Evolutionary conservation across 2,113 vertebrate species (phyloP).

Genomic region (Marmota monax): DNA sequence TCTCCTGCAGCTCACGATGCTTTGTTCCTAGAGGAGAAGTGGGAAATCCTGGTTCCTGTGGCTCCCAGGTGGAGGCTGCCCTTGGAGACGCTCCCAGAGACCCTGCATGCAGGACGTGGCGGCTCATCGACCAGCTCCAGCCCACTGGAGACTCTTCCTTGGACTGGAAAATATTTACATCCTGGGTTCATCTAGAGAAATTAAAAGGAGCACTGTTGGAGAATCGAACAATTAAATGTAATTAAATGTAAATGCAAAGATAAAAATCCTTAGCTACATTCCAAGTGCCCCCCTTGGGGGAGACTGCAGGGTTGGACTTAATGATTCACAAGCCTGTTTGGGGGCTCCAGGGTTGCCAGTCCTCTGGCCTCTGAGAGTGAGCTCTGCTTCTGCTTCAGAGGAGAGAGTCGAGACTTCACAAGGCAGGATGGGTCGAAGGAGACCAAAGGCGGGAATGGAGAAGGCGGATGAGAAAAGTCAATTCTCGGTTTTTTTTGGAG

Average conservation of each 20-base stretch:
- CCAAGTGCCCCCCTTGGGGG: background rate
- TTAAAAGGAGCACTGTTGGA: background rate
- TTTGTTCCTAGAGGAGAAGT: background rate
- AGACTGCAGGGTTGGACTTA: background rate
- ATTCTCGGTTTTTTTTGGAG: background rate
- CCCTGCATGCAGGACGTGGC: background rate
- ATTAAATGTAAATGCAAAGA: background rate
- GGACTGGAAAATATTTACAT: background rate
- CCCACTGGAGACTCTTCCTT: background rate
- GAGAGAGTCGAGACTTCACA: background rate
- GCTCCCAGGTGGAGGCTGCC: background rate
- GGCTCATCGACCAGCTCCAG: background rate
- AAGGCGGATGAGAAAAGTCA: background rate
- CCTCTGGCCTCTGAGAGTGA: background rate
- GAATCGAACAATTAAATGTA: background rate
- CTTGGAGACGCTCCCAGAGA: background rate
- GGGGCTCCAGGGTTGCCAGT: background rate
- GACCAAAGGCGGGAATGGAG: background rate
- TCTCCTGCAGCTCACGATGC: background rate
- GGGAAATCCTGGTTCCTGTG: background rate
- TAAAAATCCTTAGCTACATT: background rate
- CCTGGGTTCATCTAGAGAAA: background rate
- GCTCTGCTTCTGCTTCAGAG: background rate
- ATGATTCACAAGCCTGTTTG: background rate
- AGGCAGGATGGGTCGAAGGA: background rate